A percentile compares a stretch with the other conserved stretches of the same genome.
These are phyloP conservation scores for Schizotus pectinicornis DNA, from an alignment of 2,888 invertebrate species.

Conservation along the genomic window DNA sequence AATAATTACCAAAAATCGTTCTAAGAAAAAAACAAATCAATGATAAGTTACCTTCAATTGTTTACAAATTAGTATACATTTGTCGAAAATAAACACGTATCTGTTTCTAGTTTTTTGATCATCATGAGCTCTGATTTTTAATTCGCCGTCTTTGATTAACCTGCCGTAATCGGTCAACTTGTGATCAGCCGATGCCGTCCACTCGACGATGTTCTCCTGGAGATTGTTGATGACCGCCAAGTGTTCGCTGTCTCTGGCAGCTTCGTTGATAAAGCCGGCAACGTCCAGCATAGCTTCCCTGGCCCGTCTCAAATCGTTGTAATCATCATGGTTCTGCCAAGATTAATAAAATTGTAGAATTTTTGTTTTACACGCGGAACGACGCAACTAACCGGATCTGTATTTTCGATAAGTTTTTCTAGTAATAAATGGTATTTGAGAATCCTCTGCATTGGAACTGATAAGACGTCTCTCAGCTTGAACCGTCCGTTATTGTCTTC, in stretches of 20 bases:
- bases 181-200: conserved; percentile 76
- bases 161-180: conserved; percentile 90
- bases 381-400: conserved; percentile 77
- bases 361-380: too few species aligned
- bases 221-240: conserved; percentile 89
- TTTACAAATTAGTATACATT: conserved; percentile 94
- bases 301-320: conserved; percentile 80
- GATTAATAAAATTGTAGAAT: too few species aligned
- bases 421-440: conserved; percentile 95
- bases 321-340: conserved; percentile 80
- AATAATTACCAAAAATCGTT: not conserved
- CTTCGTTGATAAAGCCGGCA: conserved; percentile 97
- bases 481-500: conserved; percentile 95
- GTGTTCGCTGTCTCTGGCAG: conserved; percentile 94
- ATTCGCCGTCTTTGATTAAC: conserved; percentile 90
- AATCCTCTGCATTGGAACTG: conserved; percentile 98
- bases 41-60: conserved; percentile 70
- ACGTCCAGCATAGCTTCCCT: conserved; percentile 97
- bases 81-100: conserved; percentile 97
- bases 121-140: conserved; percentile 88
- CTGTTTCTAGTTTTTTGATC: conserved; percentile 85
- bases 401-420: conserved; percentile 87
- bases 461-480: conserved; percentile 91
- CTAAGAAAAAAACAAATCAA: conserved; percentile 2
- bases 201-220: conserved; percentile 84